Percentiles rank a stretch among this genome's conserved stretches.
Conservation (phyloP, 2,888 invertebrate species). For the Pomacea canaliculata region DNA sequence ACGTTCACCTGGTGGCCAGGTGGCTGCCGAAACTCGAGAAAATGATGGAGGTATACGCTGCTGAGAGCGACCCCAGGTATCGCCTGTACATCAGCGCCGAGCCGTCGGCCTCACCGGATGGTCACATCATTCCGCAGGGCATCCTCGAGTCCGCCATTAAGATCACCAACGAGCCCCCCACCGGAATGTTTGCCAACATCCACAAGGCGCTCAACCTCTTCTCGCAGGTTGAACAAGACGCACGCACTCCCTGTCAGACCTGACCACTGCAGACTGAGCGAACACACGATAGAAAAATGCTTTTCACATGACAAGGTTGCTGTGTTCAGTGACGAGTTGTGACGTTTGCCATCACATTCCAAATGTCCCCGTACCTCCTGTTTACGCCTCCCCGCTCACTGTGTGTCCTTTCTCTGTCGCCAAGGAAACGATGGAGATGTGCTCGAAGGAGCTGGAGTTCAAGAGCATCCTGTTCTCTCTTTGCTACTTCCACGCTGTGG, state of each 20-base stretch:
- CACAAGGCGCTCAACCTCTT: conserved; percentile 96
- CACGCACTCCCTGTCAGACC: no score
- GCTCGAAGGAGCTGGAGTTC: conserved; percentile 94
- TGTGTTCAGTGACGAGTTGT: no score
- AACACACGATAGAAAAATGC: no score
- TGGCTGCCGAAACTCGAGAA: conserved; percentile 93
- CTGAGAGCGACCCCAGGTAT: conserved; percentile 84
- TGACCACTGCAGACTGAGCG: no score
- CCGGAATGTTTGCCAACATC: conserved; percentile 95
- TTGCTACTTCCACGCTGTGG: conserved; percentile 93
- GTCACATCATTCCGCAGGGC: conserved; percentile 95
- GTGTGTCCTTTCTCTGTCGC: background rate
- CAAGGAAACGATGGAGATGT: conserved; percentile 91
- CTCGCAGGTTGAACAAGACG: conserved; percentile 75
- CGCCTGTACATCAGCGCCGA: conserved; percentile 95
- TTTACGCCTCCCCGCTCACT: no score
- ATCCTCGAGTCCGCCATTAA: conserved; percentile 95
- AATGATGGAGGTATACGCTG: conserved; percentile 87
- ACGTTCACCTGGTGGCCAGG: conserved; percentile 94
- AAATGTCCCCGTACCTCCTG: no score
- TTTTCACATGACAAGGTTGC: no score
- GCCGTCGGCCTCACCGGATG: conserved; percentile 86
- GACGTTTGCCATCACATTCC: no score
- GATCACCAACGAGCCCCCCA: conserved; percentile 97
- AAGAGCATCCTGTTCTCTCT: conserved; percentile 92